Evolutionary conservation across 2,888 invertebrate genomes (phyloP), one percentile per base, ranked within the genome.

Genomic region (Athalia cordata): DNA sequence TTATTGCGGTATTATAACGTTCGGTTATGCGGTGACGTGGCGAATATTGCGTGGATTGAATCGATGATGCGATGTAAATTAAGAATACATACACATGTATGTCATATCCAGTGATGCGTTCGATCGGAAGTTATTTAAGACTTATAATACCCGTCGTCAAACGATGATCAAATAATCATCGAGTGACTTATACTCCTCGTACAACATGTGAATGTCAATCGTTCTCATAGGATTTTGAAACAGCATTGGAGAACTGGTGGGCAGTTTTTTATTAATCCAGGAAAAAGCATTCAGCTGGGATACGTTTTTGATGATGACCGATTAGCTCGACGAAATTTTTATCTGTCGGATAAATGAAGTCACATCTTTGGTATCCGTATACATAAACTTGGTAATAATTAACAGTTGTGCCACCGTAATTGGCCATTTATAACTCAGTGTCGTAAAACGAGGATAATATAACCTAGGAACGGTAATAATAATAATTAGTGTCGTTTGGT

Each of bases 41-140:
- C 29, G 29, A 29, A 29, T 29, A 29, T 29, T 29, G 29, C 29
- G 29, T 29, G 29, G 29, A 29, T 0, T 29, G 29, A 29, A 29
- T 29, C 29, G 29, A 29, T 29, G 29, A 29, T 29, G 29, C 29
- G 29, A 29, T 29, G 29, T 29, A 29, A 29, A 29, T 57, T 5
- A 57, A 45, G 61, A 43, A 52, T 55, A 68, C 49, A 59, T 52
- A 64, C 4, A 5, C 47, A 70, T 11, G 29, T 11, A 66, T 67
- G 15, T 78, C 55, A 15, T 49, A 47, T 68, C 43, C 13, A 52
- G 55, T 74, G 62, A 29, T 61, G 5, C 29, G 8, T 29, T 61
- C 6, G 52, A 67, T 67, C 29, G 13, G 29, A 68, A 68, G 55
- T 50, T 29, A 68, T 52, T 68, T 9, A 29, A 43, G n/a, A 29